These are phyloP conservation scores for Ichneumoninae sp. DNA, from an alignment of 2,888 invertebrate species.

Conservation along the genomic window DNA sequence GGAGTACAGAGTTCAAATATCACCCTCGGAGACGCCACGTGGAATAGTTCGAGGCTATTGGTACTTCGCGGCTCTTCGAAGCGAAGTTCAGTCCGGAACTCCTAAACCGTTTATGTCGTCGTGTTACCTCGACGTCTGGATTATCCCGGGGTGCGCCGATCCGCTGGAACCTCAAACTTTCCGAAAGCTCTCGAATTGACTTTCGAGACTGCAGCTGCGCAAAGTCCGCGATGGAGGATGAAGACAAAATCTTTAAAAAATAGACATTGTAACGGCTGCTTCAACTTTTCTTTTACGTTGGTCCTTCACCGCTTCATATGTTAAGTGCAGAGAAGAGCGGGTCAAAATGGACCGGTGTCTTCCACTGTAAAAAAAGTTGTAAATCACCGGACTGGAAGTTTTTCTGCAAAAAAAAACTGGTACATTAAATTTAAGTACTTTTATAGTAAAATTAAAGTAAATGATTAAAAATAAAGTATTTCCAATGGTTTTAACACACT, in stretches of 20 bases:
- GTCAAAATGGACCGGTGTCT: neutral
- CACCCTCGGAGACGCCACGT: neutral
- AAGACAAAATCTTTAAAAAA: neutral
- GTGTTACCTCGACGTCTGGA: neutral
- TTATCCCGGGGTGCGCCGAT: neutral
- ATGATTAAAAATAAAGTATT: too few species aligned
- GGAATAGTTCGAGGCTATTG: neutral
- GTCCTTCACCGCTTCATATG: too few species aligned
- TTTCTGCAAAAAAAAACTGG: too few species aligned
- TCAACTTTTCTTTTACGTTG: neutral
- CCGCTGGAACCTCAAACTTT: neutral
- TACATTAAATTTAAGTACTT: too few species aligned
- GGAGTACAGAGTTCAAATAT: neutral
- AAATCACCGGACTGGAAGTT: too few species aligned
- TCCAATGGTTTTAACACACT: too few species aligned
- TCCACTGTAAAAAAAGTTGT: too few species aligned
- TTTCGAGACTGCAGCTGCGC: neutral
- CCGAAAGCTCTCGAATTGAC: neutral
- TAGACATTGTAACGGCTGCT: neutral
- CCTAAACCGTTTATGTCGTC: neutral
- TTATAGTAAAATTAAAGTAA: too few species aligned
- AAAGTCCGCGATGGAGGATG: neutral
- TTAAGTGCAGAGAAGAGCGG: neutral
- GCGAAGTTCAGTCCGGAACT: neutral
- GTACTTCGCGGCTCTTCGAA: neutral